A percentile compares a stretch with the other conserved stretches of the same genome.
These are phyloP conservation scores for Rhogogaster chlorosoma DNA, from an alignment of 2,888 invertebrate genomes.

Conservation along the genomic window DNA sequence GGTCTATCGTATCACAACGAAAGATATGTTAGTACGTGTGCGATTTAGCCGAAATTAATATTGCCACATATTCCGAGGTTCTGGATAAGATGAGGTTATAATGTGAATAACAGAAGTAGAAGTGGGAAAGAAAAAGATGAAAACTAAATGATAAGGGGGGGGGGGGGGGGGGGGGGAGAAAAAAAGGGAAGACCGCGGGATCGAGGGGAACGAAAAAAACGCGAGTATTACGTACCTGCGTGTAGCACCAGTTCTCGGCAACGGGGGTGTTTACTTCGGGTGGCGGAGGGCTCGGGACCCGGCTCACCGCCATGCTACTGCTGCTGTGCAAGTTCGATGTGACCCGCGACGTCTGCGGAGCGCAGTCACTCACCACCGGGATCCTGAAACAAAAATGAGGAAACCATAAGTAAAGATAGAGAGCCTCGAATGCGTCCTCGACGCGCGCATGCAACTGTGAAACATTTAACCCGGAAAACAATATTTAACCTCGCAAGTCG, in stretches of 20 bases:
- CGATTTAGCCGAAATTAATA: background rate
- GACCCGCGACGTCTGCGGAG: slow-evolving; percentile 93
- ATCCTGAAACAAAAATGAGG: slow-evolving; percentile 82
- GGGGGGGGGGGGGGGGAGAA: background rate
- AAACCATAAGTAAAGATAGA: background rate
- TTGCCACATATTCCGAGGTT: background rate
- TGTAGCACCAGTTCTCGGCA: slow-evolving; percentile 99
- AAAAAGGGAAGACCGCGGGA: background rate
- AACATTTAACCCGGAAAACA: slow-evolving; percentile 27
- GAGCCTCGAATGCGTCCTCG: slow-evolving; percentile 25
- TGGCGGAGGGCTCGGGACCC: slow-evolving; percentile 97
- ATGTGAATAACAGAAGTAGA: too few relatives aligned
- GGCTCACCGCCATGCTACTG: slow-evolving; percentile 97
- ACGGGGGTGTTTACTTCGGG: slow-evolving; percentile 98
- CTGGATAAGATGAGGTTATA: background rate
- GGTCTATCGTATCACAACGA: background rate
- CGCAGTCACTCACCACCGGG: slow-evolving; percentile 88
- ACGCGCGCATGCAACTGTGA: slow-evolving; percentile 33
- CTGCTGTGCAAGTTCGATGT: slow-evolving; percentile 89
- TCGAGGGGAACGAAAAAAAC: background rate
- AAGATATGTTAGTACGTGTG: background rate
- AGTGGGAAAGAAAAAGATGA: background rate
- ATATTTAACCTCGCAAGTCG: background rate
- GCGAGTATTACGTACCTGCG: slow-evolving; percentile 87
- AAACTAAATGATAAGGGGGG: background rate